Evolutionary conservation across 2,888 invertebrate genomes (phyloP), one percentile per base, ranked within the genome.

Genomic region (Chironomus riparius): DNA sequence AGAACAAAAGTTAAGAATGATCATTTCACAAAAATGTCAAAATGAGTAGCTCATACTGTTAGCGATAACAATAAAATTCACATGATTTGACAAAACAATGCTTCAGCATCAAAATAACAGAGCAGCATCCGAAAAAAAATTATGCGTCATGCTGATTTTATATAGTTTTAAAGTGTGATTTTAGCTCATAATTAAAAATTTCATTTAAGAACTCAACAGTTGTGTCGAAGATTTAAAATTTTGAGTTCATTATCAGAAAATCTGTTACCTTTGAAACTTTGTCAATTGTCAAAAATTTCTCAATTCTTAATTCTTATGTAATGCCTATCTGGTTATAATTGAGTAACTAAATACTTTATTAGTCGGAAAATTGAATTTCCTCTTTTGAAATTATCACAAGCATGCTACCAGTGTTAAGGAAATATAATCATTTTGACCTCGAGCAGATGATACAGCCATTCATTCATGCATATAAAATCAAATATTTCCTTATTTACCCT

Each of bases 121-220:
- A 28, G 5, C 28, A 28, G 28, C 28, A 28, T 28, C 28, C 28
- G 28, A 28, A 5, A 6, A 28, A 28, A 28, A 28, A 28, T 6
- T 50, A 10, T 12, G 68, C 74, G 74, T 74, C 74, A 74, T 74
- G 74, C 68, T 74, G 74, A 38, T 24, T 74, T 74, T 74, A 74
- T 74, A 61, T 28, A 56, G 56, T 72, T 72, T 61, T 72, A 38
- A 38, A 18, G 12, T 21, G 38, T 47, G 47, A 47, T 47, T 47
- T 7, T 21, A 47, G 70, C 21, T 71, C 56, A n/a, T 71, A 71
- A 71, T 71, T 71, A 71, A 71, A 71, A 56, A 22, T 50, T 56
- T n/a, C 10, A 22, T 7, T 38, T 38, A 5, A 15, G 15, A 2
- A 61, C 56, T 72, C 72, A 72, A 72, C 72, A 62, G 62, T 72